Percentiles rank a stretch among this genome's conserved stretches.
Evolutionary conservation across 2,797 vertebrate genomes (phyloP).

Genomic region (Spinus pinus): DNA sequence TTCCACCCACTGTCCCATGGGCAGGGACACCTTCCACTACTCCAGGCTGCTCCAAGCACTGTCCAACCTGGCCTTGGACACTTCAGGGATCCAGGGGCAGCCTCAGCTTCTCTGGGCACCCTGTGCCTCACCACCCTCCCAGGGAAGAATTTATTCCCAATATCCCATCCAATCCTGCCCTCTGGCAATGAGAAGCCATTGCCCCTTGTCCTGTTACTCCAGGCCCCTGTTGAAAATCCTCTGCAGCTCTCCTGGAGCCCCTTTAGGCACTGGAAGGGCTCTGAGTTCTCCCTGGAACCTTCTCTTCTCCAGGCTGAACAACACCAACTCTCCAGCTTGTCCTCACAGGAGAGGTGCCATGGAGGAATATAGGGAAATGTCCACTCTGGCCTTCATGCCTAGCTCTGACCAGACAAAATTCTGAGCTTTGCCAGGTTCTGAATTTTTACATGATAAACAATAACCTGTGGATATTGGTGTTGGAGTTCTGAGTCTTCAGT

Average conservation of each 20-base stretch:
- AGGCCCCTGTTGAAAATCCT: not conserved
- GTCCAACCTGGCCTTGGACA: fast-evolving
- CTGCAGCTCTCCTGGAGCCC: not conserved
- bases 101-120: not conserved
- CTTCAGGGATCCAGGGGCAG: not conserved
- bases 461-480: not conserved
- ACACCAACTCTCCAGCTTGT: not conserved
- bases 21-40: not conserved
- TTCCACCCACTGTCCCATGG: not conserved
- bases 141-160: fast-evolving
- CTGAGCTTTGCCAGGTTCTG: not conserved
- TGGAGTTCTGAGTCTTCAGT: not conserved
- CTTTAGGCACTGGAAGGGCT: not conserved
- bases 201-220: not conserved
- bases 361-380: not conserved
- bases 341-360: not conserved
- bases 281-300: not conserved
- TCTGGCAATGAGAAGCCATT: not conserved
- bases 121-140: not conserved
- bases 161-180: not conserved
- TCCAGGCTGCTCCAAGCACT: not conserved
- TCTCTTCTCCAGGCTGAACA: not conserved
- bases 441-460: not conserved
- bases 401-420: not conserved
- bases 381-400: not conserved